phyloP scores from a whole-genome alignment of 1,140 invertebrate species.

The Psilanteris sp. region DNA sequence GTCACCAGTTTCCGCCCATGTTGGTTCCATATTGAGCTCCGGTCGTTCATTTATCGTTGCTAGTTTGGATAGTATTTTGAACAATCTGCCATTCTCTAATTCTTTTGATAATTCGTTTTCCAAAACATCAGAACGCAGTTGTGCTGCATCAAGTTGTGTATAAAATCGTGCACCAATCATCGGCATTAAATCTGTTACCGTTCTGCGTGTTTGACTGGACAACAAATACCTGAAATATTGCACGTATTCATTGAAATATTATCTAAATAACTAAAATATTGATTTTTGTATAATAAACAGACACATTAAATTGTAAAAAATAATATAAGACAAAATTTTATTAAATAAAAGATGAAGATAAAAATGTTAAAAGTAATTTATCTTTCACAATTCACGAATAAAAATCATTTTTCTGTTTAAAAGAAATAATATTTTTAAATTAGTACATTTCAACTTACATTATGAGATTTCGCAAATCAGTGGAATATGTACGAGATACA shows the following conservation, averaged over 20 bases:
- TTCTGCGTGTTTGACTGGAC: constrained; percentile 85
- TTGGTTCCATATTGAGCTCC: constrained; percentile 94
- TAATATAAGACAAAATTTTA: no score
- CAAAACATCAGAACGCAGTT: constrained; percentile 91
- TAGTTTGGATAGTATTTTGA: constrained; percentile 94
- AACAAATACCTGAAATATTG: constrained; percentile 92
- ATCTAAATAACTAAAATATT: no score
- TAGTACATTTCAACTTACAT: constrained; percentile 88
- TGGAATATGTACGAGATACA: constrained; percentile 92
- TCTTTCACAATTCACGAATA: no score
- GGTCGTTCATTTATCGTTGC: constrained; percentile 95
- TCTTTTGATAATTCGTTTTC: constrained; percentile 96
- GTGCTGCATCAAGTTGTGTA: constrained; percentile 94
- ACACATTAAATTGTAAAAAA: no score
- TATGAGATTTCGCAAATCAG: constrained; percentile 96
- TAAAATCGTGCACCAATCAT: constrained; percentile 99
- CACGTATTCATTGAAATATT: no score
- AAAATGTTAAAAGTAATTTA: no score
- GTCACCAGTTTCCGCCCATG: constrained; percentile 98
- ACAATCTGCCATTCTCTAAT: constrained; percentile 95
- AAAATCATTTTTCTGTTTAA: no score
- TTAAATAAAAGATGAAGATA: no score
- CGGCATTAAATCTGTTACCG: constrained; percentile 98
- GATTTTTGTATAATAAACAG: no score
- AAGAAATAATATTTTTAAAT: no score